Base-by-base conservation (phyloP, 2,113 vertebrate genomes). In the Tympanuchus pallidicinctus region DNA sequence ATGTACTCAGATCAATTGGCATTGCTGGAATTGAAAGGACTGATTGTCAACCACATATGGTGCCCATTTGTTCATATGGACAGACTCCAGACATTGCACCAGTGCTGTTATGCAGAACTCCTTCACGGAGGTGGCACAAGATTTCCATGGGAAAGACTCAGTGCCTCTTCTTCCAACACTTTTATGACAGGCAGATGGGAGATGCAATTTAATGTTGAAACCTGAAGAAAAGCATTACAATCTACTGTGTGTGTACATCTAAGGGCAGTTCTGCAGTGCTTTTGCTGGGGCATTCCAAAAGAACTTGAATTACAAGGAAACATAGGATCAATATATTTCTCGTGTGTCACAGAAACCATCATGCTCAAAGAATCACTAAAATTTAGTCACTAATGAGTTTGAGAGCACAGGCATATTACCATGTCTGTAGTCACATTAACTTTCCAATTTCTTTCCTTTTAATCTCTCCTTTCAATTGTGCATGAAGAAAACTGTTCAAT, bases 1-100 rank as follows among this genome's bases (percentile, higher is more conserved):
- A 92, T 93, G 80, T 71, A 54, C 90, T 96, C 81, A 67, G 88
- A 94, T 96, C 94, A 95, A 95, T 90, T 93, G 67, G 86, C 79
- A 84, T 90, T 73, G 76, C 84, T 91, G 75, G 63, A 85, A 80
- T 15, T 42, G 88, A 76, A 86, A 38, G 67, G 82, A 83, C 27
- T 60, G 92, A 45, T 82, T 81, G 52, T 82, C 82, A 85, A 54
- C 77, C 84, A 65, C 78, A 92, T 75, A 82, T 73, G 82, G 61
- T 67, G 93, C 43, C 88, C 86, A 91, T 90, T 93, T 81, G 89
- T 83, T 93, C 78, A 22, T 8, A 59, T 95, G 90, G 86, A 77
- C 7, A 12, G 57, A 69, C 45, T 96, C 87, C 92, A 97, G 88
- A 77, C 50, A 36, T 77, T 5, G 6, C 59, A 91, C 34, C 36